phyloP scores from a whole-genome alignment of 2,888 invertebrate species.

The Drosophila putrida region DNA sequence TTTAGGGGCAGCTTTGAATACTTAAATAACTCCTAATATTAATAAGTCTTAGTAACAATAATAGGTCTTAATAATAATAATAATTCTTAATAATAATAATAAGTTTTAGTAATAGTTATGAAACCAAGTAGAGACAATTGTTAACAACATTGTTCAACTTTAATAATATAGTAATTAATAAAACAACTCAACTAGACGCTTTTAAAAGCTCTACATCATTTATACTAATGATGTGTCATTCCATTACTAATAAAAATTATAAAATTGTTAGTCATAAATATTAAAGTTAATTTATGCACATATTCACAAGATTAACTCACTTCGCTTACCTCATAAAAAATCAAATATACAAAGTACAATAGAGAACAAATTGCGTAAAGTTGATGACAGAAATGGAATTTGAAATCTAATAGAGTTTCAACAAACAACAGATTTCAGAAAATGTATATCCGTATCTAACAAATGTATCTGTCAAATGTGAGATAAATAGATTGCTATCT shows the following conservation, averaged over 20 bases:
- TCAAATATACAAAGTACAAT: not conserved
- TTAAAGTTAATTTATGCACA: not conserved
- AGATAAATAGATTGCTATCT: constrained; percentile 32
- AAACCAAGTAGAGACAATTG: too few species aligned
- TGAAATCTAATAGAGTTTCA: constrained; percentile 6
- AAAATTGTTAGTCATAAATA: constrained; percentile 13
- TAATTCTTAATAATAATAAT: too few species aligned
- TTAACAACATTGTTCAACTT: too few species aligned
- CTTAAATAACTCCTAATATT: too few species aligned
- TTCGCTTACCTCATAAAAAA: constrained; percentile 9
- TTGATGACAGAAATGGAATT: not conserved
- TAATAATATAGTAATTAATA: too few species aligned
- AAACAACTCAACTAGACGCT: not conserved
- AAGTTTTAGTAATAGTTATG: too few species aligned
- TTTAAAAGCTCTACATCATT: not conserved
- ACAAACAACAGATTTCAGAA: constrained; percentile 2
- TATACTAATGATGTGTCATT: not conserved
- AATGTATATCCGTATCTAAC: too few species aligned
- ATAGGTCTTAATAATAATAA: too few species aligned
- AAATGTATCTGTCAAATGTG: constrained; percentile 9
- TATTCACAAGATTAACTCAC: constrained; percentile 2
- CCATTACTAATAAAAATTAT: constrained; percentile 1
- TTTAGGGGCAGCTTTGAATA: too few species aligned
- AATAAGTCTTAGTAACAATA: too few species aligned
- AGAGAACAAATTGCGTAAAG: not conserved